phyloP scores from a whole-genome alignment of 2,113 vertebrate species.

The Cryptomyrus ogoouensis region DNA sequence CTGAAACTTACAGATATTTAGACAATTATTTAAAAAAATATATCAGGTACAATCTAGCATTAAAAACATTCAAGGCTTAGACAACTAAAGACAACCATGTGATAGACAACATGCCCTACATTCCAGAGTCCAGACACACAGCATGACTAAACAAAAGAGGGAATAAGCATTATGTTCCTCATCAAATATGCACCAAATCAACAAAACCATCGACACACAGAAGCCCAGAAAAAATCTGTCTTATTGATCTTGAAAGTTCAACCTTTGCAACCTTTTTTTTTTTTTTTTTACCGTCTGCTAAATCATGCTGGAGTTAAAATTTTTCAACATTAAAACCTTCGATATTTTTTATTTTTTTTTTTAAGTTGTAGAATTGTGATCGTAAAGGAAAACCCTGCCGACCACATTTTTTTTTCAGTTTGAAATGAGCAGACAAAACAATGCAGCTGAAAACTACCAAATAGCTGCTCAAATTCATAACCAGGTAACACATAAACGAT shows the following conservation, averaged over 20 bases:
- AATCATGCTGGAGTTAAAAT: not conserved
- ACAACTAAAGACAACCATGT: not conserved
- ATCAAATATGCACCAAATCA: not conserved
- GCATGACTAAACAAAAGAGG: not conserved
- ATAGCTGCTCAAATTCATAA: not conserved
- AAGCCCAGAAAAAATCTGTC: not conserved
- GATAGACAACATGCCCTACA: not conserved
- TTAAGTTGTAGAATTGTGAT: not conserved
- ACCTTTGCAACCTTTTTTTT: not conserved
- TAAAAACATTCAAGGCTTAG: not conserved
- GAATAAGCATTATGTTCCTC: not conserved
- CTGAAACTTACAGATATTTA: not conserved
- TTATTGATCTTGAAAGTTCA: not conserved
- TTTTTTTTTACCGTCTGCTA: not conserved
- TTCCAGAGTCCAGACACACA: not conserved
- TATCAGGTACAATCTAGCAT: not conserved
- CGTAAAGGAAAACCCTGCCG: not conserved
- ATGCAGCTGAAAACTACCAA: not conserved
- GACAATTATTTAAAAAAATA: not conserved
- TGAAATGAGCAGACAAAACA: not conserved
- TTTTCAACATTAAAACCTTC: not conserved
- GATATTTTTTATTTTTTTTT: too few relatives aligned
- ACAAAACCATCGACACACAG: not conserved
- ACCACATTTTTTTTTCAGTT: not conserved
- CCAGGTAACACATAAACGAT: not conserved